These are phyloP conservation scores for Aleiodes leptofemur DNA, from an alignment of 2,888 invertebrate species.

Conservation along the genomic window DNA sequence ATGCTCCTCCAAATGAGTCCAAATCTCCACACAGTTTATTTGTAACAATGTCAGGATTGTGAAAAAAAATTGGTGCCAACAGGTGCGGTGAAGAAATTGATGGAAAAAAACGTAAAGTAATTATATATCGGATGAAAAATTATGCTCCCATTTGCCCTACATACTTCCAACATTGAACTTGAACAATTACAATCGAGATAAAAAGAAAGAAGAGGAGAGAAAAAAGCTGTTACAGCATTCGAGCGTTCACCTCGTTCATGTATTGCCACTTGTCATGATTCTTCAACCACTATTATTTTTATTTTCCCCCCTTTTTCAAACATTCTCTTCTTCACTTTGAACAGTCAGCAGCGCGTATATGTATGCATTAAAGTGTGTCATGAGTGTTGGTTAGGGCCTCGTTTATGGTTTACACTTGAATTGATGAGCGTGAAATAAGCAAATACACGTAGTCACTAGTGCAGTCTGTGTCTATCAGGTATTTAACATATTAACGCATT, in stretches of 20 bases:
- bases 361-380: constrained; percentile 19
- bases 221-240: neutral
- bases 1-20: too few relatives aligned
- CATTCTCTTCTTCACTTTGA: constrained; percentile 5
- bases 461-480: neutral
- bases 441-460: constrained; percentile 3
- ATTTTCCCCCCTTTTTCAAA: neutral
- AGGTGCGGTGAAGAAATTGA: neutral
- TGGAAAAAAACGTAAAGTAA: neutral
- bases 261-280: constrained; percentile 1
- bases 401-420: constrained; percentile 20
- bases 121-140: neutral
- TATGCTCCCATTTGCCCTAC: neutral
- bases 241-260: constrained; percentile 21
- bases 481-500: constrained; percentile 9
- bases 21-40: too few relatives aligned
- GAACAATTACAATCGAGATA: neutral
- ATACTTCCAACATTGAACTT: neutral
- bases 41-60: too few relatives aligned
- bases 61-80: constrained; percentile 8
- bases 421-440: constrained; percentile 1
- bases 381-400: constrained; percentile 10
- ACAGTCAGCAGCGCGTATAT: neutral
- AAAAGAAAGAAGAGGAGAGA: neutral
- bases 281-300: neutral